phyloP scores from a whole-genome alignment of 2,797 vertebrate species.

The Pangasius larnaudii region DNA sequence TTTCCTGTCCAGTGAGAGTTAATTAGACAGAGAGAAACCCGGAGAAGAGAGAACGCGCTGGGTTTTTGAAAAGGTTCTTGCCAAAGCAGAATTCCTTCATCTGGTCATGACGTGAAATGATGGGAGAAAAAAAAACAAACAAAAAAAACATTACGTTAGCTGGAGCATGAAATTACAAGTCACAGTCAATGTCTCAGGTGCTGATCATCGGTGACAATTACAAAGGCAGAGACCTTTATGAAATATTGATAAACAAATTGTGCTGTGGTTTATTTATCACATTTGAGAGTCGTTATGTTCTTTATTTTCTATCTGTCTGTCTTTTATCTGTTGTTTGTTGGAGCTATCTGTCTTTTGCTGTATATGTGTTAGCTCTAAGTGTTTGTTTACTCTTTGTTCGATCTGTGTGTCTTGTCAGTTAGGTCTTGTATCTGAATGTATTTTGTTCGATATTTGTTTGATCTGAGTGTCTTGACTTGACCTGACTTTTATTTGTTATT shows the following conservation, averaged over 20 bases:
- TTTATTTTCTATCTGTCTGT: background rate
- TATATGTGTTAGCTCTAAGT: background rate
- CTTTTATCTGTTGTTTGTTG: background rate
- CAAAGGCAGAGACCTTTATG: background rate
- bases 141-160: background rate
- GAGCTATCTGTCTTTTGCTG: background rate
- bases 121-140: background rate
- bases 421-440: background rate
- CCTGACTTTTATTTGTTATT: background rate
- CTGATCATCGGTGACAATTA: background rate
- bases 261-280: background rate
- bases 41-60: background rate
- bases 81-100: background rate
- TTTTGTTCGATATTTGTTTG: background rate
- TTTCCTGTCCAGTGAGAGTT: background rate
- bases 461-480: background rate
- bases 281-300: background rate
- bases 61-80: background rate
- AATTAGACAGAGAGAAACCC: constrained; percentile 5
- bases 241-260: background rate
- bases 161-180: constrained; percentile 41
- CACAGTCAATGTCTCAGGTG: constrained; percentile 3
- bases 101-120: background rate
- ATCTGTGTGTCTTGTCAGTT: background rate
- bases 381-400: background rate